These are phyloP conservation scores for Linepithema humile DNA, from an alignment of 1,140 invertebrate genomes.

Conservation along the genomic window DNA sequence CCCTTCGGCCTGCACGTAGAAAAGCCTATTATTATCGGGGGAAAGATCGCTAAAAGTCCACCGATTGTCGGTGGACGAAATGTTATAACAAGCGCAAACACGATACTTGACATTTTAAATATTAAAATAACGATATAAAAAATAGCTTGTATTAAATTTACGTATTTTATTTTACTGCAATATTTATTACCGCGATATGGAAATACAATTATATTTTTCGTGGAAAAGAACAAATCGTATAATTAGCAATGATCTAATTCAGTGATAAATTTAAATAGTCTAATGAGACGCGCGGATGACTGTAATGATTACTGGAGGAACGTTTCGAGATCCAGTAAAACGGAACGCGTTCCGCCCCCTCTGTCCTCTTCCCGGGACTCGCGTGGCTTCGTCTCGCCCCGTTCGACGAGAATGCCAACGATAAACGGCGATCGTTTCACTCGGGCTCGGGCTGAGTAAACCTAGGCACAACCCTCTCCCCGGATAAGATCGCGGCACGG, in stretches of 20 bases:
- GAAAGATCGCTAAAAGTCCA: not conserved
- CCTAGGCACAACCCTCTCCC: conserved; percentile 68
- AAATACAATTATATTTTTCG: not conserved
- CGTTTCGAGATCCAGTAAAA: conserved; percentile 31
- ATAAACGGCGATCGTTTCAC: conserved; percentile 70
- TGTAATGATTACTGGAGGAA: conserved; percentile 29
- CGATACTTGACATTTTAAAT: not conserved
- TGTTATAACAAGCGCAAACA: not conserved
- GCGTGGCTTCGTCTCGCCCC: conserved; percentile 18
- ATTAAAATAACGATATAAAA: not conserved
- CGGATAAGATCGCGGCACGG: conserved; percentile 71
- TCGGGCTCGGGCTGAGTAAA: conserved; percentile 62
- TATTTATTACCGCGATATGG: no score
- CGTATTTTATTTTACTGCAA: no score
- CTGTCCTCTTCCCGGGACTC: not conserved
- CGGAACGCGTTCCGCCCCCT: not conserved
- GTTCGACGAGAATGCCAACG: conserved; percentile 34
- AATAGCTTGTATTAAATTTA: not conserved
- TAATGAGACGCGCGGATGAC: not conserved
- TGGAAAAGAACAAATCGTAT: not conserved
- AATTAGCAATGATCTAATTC: not conserved
- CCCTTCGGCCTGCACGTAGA: not conserved
- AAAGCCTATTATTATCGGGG: not conserved
- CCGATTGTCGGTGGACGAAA: no score
- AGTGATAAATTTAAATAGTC: conserved; percentile 16